These are phyloP conservation scores for Aplodontia rufa DNA, from an alignment of 2,113 vertebrate genomes.

Conservation along the genomic window DNA sequence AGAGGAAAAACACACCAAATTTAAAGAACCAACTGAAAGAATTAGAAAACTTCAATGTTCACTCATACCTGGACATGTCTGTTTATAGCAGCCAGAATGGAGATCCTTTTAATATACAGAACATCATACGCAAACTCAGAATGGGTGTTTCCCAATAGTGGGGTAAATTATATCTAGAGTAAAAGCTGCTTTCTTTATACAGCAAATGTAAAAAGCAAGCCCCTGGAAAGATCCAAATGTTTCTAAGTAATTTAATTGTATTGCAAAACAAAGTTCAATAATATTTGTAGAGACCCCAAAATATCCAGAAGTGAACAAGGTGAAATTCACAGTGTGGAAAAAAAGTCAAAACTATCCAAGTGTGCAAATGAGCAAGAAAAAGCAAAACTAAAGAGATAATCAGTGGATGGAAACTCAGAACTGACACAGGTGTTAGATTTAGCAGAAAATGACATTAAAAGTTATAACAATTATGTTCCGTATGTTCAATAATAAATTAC, in stretches of 20 bases:
- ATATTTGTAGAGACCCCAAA: background rate
- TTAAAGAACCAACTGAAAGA: background rate
- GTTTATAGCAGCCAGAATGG: background rate
- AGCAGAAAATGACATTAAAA: background rate
- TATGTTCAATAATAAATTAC: background rate
- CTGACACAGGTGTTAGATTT: background rate
- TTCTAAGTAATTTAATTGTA: background rate
- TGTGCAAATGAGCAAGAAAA: background rate
- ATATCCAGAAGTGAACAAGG: background rate
- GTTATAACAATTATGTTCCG: background rate
- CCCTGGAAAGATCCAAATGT: background rate
- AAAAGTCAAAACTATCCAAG: background rate
- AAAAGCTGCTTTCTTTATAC: background rate
- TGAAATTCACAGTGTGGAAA: background rate
- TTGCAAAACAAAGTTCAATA: background rate
- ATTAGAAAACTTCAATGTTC: background rate
- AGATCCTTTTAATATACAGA: background rate
- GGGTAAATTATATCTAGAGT: background rate
- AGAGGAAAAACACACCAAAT: background rate
- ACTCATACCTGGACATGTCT: background rate
- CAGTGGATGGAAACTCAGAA: background rate
- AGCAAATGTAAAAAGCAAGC: background rate
- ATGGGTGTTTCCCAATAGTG: background rate
- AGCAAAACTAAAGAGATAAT: background rate
- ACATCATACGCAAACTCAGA: background rate